Evolutionary conservation across 2,888 invertebrate genomes (phyloP).

Genomic region (Melanostoma scalare): DNA sequence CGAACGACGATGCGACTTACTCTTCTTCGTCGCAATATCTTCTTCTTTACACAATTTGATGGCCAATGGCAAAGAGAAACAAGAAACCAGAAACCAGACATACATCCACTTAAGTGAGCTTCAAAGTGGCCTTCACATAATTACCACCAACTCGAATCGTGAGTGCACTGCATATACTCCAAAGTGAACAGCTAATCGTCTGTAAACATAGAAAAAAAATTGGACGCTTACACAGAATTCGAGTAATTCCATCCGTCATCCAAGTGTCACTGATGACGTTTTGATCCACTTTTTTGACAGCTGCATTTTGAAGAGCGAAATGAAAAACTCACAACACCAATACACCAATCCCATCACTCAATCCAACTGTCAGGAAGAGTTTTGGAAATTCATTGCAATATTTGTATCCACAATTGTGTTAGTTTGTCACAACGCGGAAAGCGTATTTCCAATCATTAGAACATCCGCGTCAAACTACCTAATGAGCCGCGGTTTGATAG

Average conservation of each 20-base stretch:
- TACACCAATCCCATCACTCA: too few relatives aligned
- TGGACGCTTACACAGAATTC: constrained; percentile 8
- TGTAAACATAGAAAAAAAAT: constrained; percentile 13
- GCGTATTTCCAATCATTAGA: constrained; percentile 20
- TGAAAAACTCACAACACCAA: background rate
- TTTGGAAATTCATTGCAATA: too few relatives aligned
- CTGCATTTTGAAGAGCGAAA: background rate
- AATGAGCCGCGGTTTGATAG: constrained; percentile 31
- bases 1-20: constrained; percentile 12
- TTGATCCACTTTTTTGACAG: constrained; percentile 40
- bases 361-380: too few relatives aligned
- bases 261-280: constrained; percentile 47
- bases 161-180: constrained; percentile 2
- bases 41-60: constrained; percentile 47
- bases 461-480: constrained; percentile 8
- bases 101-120: constrained; percentile 24
- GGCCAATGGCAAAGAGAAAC: constrained; percentile 64
- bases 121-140: constrained; percentile 61
- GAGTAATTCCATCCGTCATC: constrained; percentile 12
- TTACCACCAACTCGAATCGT: constrained; percentile 50
- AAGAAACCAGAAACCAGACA: constrained; percentile 14
- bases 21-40: constrained; percentile 21
- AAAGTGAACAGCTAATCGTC: constrained; percentile 48
- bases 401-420: constrained; percentile 48
- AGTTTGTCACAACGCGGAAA: constrained; percentile 38